phyloP scores from a whole-genome alignment of 1,140 invertebrate genomes.

The Ips nitidus region DNA sequence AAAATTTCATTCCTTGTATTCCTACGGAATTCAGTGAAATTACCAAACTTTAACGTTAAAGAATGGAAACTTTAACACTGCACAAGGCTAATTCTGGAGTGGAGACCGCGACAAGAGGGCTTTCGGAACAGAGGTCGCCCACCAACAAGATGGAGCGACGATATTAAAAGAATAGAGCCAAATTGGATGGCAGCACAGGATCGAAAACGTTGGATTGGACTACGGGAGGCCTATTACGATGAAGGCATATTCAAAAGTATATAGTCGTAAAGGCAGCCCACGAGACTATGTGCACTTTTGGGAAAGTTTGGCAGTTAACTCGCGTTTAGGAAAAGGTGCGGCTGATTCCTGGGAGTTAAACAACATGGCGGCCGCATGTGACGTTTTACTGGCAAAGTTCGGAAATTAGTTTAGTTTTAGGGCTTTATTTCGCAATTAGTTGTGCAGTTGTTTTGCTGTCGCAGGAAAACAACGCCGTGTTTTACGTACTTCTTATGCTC shows the following conservation, averaged over 20 bases:
- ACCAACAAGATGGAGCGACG: too few species aligned
- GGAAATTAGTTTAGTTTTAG: constrained; percentile 24
- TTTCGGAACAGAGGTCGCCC: too few species aligned
- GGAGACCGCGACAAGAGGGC: too few species aligned
- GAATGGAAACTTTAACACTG: too few species aligned
- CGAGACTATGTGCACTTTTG: constrained; percentile 12
- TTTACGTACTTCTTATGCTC: neutral
- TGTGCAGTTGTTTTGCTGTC: neutral
- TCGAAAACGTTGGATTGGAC: too few species aligned
- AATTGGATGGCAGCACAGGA: too few species aligned
- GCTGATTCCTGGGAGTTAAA: constrained; percentile 8
- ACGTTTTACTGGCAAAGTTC: constrained; percentile 24
- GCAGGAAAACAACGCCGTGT: neutral
- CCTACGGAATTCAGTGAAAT: too few species aligned
- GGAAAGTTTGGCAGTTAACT: constrained; percentile 19
- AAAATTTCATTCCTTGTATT: too few species aligned
- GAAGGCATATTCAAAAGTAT: neutral
- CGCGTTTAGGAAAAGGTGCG: constrained; percentile 18
- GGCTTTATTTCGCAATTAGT: constrained; percentile 25
- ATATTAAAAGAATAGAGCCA: too few species aligned
- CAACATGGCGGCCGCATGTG: constrained; percentile 23
- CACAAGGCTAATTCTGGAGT: too few species aligned
- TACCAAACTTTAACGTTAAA: too few species aligned
- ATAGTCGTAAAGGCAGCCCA: neutral
- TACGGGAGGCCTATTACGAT: too few species aligned